phyloP scores from a whole-genome alignment of 1,140 invertebrate genomes.

The Tyrophagus putrescentiae region DNA sequence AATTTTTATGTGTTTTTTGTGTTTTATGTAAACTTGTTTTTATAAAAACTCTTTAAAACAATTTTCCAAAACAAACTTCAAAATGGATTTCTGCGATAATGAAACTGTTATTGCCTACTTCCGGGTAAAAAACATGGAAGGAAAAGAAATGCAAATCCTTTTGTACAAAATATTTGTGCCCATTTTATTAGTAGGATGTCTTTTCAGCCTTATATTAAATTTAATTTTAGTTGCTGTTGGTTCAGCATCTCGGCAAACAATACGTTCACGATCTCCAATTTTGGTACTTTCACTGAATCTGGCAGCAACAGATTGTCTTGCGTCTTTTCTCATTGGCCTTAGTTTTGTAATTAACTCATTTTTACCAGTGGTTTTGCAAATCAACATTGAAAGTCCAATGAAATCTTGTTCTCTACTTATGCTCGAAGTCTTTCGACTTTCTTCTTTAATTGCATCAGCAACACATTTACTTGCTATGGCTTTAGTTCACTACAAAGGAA shows the following conservation, averaged over 20 bases:
- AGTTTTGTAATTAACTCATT: slow-evolving; percentile 42
- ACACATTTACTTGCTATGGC: slow-evolving; percentile 48
- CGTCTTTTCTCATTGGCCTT: slow-evolving; percentile 39
- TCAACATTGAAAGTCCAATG: slow-evolving; percentile 22
- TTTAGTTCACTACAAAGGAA: slow-evolving; percentile 51
- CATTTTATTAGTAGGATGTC: slow-evolving; percentile 14
- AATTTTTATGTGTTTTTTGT: no score
- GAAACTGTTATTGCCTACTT: background rate
- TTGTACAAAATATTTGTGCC: slow-evolving; percentile 19
- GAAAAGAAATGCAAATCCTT: slow-evolving; percentile 23
- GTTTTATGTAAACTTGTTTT: no score
- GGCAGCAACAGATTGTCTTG: slow-evolving; percentile 43
- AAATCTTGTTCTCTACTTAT: slow-evolving; percentile 32
- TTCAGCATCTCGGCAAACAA: background rate
- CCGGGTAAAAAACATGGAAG: background rate
- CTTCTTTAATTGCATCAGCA: slow-evolving; percentile 44
- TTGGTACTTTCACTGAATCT: slow-evolving; percentile 45
- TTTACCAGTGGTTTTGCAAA: slow-evolving; percentile 30
- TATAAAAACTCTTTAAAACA: no score
- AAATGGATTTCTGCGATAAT: slow-evolving; percentile 15
- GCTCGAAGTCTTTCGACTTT: slow-evolving; percentile 41
- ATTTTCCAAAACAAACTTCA: background rate
- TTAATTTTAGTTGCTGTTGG: slow-evolving; percentile 16
- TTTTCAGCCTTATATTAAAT: slow-evolving; percentile 19
- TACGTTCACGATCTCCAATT: slow-evolving; percentile 36